phyloP scores from a whole-genome alignment of 2,113 vertebrate species.

The Gorilla gorilla region DNA sequence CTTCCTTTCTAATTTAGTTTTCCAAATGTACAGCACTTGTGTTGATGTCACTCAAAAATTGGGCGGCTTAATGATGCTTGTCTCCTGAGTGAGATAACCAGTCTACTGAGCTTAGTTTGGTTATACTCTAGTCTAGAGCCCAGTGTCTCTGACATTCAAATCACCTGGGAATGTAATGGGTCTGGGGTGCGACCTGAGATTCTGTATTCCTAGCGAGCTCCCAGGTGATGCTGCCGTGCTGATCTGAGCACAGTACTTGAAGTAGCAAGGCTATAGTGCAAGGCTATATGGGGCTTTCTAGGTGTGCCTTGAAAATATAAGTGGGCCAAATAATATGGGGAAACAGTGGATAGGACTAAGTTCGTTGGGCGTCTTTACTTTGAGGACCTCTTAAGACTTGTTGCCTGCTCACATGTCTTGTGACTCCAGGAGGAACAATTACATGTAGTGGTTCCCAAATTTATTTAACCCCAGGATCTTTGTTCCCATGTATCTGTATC shows the following conservation, averaged over 20 bases:
- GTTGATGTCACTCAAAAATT: not conserved
- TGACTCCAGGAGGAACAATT: not conserved
- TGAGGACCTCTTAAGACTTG: not conserved
- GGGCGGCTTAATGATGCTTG: not conserved
- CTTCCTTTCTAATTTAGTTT: not conserved
- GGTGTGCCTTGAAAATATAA: not conserved
- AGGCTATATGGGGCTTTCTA: not conserved
- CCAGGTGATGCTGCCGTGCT: rapidly evolving
- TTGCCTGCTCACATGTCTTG: not conserved
- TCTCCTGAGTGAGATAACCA: too few species aligned
- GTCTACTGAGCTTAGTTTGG: not conserved
- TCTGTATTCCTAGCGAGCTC: not conserved
- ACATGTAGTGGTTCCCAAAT: not conserved
- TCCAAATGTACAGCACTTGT: not conserved
- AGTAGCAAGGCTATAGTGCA: not conserved
- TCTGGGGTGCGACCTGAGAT: not conserved
- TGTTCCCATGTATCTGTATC: not conserved
- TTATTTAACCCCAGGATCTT: not conserved
- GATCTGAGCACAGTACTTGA: not conserved
- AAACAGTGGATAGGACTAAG: not conserved
- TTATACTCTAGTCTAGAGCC: not conserved
- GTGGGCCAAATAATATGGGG: not conserved
- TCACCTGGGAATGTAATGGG: not conserved
- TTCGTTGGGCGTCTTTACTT: not conserved
- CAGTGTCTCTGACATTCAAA: not conserved